Evolutionary conservation across 1,140 invertebrate species (phyloP).

Genomic region (Colletes gigas): DNA sequence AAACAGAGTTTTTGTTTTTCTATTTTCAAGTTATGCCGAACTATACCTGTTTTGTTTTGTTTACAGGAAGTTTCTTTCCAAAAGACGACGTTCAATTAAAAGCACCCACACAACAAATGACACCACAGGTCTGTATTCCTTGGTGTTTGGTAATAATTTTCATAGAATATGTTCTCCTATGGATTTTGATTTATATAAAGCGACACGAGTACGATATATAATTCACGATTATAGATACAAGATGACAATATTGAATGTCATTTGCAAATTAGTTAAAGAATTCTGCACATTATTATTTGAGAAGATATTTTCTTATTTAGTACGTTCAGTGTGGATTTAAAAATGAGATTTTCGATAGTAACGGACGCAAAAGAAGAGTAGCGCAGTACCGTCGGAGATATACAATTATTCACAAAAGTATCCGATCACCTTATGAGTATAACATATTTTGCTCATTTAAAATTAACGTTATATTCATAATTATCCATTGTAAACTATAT

Average conservation of each 20-base stretch:
- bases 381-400: no score
- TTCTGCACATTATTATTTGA: background rate
- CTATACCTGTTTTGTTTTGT: conserved; percentile 23
- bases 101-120: conserved; percentile 73
- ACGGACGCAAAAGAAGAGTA: no score
- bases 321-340: no score
- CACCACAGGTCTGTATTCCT: conserved; percentile 68
- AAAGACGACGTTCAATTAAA: conserved; percentile 75
- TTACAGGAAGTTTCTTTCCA: conserved; percentile 70
- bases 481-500: no score
- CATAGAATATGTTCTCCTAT: conserved; percentile 57
- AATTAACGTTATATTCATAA: no score
- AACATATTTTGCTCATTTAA: no score
- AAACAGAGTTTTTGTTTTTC: conserved; percentile 23
- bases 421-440: no score
- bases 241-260: background rate
- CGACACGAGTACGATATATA: conserved; percentile 35
- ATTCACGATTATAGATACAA: conserved; percentile 5
- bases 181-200: conserved; percentile 55
- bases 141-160: conserved; percentile 61
- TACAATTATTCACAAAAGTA: no score
- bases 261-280: background rate
- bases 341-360: no score
- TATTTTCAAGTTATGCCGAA: background rate
- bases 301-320: background rate